Evolutionary conservation across 2,797 vertebrate genomes (phyloP).

Genomic region (Cottoperca gobio): DNA sequence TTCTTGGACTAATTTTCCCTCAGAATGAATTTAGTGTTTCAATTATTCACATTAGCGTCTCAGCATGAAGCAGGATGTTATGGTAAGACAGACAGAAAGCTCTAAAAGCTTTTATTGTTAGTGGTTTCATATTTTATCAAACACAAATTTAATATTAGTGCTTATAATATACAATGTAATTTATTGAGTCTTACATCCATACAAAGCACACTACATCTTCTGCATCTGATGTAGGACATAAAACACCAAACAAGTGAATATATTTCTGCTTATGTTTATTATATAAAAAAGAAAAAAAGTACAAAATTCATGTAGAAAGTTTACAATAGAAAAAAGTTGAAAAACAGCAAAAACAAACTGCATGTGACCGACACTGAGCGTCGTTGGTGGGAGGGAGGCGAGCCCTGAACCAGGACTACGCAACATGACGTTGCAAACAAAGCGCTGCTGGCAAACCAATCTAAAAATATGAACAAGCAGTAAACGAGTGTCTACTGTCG

Average conservation of each 20-base stretch:
- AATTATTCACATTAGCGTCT: no score
- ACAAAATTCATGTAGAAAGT: conserved; percentile 84
- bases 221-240: background rate
- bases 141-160: background rate
- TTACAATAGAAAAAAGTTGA: conserved; percentile 77
- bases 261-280: conserved; percentile 79
- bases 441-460: conserved; percentile 3
- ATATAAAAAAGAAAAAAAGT: conserved; percentile 80
- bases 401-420: conserved; percentile 44
- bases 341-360: conserved; percentile 79
- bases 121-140: background rate
- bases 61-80: background rate
- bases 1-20: no score
- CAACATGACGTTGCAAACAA: background rate
- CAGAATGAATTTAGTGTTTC: no score
- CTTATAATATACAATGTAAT: background rate
- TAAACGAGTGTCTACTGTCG: background rate
- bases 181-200: background rate
- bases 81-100: no score
- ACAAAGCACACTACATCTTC: background rate
- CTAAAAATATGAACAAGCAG: background rate
- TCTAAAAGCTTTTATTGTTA: background rate
- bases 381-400: conserved; percentile 28
- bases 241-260: background rate
- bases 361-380: conserved; percentile 68